A percentile compares a stretch with the other conserved stretches of the same genome.
phyloP scores from a whole-genome alignment of 2,888 invertebrate species.

The Scaptodrosophila latifasciaeformis region DNA sequence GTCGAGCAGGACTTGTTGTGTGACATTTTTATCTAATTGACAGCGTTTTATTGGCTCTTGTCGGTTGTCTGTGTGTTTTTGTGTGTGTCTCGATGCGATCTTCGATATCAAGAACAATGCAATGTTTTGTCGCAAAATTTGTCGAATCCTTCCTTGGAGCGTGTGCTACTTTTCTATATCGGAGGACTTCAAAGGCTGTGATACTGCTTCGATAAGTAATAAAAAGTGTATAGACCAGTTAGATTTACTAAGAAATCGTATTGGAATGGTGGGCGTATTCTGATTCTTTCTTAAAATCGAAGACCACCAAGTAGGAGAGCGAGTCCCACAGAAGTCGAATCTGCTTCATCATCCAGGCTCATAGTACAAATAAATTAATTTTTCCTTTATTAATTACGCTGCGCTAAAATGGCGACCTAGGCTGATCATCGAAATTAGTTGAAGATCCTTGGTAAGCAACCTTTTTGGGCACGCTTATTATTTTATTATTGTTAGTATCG shows the following conservation, averaged over 20 bases:
- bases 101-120: conserved; percentile 1
- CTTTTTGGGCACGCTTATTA: conserved; percentile 66
- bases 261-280: not conserved
- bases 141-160: conserved; percentile 50
- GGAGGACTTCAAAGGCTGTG: too few relatives aligned
- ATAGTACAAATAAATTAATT: conserved; percentile 50
- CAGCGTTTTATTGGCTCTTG: conserved; percentile 56
- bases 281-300: conserved; percentile 16
- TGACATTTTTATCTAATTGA: conserved; percentile 74
- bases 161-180: too few relatives aligned
- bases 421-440: conserved; percentile 40
- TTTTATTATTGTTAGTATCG: not conserved
- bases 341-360: conserved; percentile 41
- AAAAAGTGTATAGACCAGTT: too few relatives aligned
- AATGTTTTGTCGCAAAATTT: conserved; percentile 32
- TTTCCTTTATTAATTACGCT: conserved; percentile 48
- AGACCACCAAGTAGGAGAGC: conserved; percentile 39
- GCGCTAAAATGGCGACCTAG: conserved; percentile 55
- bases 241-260: too few relatives aligned
- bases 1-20: conserved; percentile 67
- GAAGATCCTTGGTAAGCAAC: conserved; percentile 3
- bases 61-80: conserved; percentile 26
- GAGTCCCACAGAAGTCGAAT: conserved; percentile 3
- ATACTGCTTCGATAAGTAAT: too few relatives aligned
- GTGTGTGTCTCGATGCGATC: conserved; percentile 17